Conservation (phyloP, 2,797 vertebrate genomes). For the Catostomus latipinnis region DNA sequence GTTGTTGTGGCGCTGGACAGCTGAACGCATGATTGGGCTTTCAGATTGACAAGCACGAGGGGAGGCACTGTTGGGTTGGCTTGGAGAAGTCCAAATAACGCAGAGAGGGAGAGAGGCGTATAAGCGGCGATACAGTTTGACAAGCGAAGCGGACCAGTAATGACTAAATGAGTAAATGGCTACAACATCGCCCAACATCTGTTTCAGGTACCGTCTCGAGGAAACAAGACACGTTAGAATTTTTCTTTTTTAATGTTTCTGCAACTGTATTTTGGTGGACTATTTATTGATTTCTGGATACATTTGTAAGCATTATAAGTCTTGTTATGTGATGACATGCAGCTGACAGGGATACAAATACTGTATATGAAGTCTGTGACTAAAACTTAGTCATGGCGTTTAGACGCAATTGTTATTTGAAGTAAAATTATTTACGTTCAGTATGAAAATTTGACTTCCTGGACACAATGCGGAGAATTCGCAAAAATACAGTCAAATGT, state of each 20-base stretch:
- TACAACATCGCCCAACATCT: constrained; percentile 59
- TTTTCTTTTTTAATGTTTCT: neutral
- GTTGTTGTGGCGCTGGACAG: constrained; percentile 75
- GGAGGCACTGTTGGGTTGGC: constrained; percentile 57
- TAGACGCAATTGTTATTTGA: neutral
- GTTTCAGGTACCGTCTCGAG: constrained; percentile 59
- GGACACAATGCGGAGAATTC: constrained; percentile 30
- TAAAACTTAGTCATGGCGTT: constrained; percentile 12
- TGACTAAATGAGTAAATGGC: constrained; percentile 76
- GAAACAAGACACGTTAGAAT: neutral
- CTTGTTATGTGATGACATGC: neutral
- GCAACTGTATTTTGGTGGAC: neutral
- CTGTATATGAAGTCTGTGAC: neutral
- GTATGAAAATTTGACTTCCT: constrained; percentile 36
- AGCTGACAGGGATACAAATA: neutral
- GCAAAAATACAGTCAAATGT: constrained; percentile 12
- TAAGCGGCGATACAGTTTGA: constrained; percentile 55
- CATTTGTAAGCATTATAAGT: neutral
- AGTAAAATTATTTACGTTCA: neutral
- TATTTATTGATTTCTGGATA: neutral
- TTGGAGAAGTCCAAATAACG: constrained; percentile 51
- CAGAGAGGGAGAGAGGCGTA: constrained; percentile 31
- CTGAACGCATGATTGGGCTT: constrained; percentile 77
- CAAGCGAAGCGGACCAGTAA: constrained; percentile 71
- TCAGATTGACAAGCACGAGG: constrained; percentile 73